Conservation (phyloP, 2,113 vertebrate genomes). For the Phyllostomus discolor region DNA sequence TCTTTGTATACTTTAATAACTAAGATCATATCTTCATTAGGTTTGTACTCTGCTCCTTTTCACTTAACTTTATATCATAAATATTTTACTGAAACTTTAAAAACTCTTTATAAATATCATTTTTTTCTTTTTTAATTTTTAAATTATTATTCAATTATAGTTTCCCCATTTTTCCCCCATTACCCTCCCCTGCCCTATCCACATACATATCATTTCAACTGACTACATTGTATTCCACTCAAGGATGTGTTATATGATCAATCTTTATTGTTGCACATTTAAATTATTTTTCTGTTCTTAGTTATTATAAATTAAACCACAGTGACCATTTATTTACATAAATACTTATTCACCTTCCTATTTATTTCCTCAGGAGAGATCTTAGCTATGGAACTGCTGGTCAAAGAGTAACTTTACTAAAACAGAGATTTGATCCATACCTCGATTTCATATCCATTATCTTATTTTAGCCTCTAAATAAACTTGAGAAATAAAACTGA, state of each 20-base stretch:
- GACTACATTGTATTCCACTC: neutral
- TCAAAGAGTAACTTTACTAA: constrained; percentile 2
- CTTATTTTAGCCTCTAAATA: neutral
- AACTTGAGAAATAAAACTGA: constrained; percentile 2
- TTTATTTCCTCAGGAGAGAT: neutral
- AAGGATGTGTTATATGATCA: neutral
- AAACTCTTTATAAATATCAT: neutral
- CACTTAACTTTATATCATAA: neutral
- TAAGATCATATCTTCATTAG: neutral
- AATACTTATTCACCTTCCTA: constrained; percentile 13
- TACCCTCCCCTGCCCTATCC: too few species aligned
- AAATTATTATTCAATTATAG: too few species aligned
- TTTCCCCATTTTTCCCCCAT: neutral
- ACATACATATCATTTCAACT: neutral
- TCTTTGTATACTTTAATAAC: constrained; percentile 4
- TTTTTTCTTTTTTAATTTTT: too few species aligned
- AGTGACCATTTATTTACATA: constrained; percentile 6
- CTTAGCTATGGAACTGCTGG: neutral
- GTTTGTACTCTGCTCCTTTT: neutral
- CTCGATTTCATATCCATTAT: neutral
- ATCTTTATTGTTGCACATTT: neutral
- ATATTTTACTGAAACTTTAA: constrained; percentile 3
- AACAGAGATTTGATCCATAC: neutral
- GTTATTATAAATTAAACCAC: neutral
- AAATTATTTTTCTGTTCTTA: neutral